Conservation (phyloP, 2,113 vertebrate species). For the Eubucco bourcierii region DNA sequence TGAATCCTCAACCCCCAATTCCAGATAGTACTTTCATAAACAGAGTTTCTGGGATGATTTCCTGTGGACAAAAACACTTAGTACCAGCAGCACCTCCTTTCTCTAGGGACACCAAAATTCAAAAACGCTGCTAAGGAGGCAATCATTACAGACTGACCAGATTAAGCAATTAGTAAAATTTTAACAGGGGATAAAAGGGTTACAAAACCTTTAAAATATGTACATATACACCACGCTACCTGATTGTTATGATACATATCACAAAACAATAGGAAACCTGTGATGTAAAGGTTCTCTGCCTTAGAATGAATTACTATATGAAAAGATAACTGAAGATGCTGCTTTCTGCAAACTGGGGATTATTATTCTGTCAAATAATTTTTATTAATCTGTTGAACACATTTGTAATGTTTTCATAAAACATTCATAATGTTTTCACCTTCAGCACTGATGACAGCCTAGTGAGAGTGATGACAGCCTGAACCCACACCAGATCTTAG, state of each 20-base stretch:
- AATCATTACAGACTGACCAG: conserved; percentile 90
- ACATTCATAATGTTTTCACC: not conserved
- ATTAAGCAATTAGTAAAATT: conserved; percentile 85
- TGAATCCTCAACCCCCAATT: conserved; percentile 76
- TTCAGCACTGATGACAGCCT: not conserved
- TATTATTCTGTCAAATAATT: too few relatives aligned
- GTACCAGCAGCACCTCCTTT: conserved; percentile 77
- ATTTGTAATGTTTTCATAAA: not conserved
- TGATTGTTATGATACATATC: not conserved
- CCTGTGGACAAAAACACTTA: conserved; percentile 76
- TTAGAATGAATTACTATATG: not conserved
- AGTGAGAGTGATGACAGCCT: not conserved
- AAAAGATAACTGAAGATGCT: not conserved
- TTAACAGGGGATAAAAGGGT: conserved; percentile 62
- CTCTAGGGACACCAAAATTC: conserved; percentile 77
- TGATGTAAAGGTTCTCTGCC: not conserved
- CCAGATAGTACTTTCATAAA: conserved; percentile 74
- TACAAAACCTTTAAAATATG: not conserved
- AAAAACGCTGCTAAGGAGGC: conserved; percentile 82
- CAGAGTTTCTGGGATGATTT: conserved; percentile 67
- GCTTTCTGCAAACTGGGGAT: not conserved
- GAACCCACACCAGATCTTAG: not conserved
- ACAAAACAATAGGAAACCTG: not conserved
- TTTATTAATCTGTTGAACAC: too few relatives aligned
- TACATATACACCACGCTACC: not conserved